These are phyloP conservation scores for Plutella xylostella DNA, from an alignment of 2,888 invertebrate genomes.

Conservation along the genomic window DNA sequence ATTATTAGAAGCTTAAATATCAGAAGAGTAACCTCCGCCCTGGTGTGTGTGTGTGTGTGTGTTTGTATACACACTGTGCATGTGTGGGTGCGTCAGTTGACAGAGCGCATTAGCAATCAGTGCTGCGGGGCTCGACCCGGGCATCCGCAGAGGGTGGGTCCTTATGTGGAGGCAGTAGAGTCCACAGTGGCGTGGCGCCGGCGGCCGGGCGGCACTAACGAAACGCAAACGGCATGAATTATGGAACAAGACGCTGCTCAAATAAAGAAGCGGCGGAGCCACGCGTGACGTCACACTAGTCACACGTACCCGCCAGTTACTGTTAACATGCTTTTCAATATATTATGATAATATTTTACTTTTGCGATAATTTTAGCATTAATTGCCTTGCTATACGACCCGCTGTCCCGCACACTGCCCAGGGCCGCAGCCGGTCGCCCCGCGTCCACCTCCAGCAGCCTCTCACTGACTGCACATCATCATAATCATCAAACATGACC, in stretches of 20 bases:
- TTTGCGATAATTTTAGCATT: too few species aligned
- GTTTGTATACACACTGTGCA: not conserved
- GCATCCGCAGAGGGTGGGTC: not conserved
- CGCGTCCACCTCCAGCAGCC: too few species aligned
- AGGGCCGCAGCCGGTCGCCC: too few species aligned
- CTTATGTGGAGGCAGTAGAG: not conserved
- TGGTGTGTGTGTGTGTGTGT: not conserved
- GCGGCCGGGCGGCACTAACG: not conserved
- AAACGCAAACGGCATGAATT: conserved; percentile 3
- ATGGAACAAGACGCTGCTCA: not conserved
- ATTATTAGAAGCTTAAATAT: too few species aligned
- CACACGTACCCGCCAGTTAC: too few species aligned
- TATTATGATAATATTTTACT: too few species aligned
- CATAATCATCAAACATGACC: too few species aligned
- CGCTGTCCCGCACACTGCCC: too few species aligned
- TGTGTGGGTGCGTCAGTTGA: conserved; percentile 15
- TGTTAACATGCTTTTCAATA: too few species aligned
- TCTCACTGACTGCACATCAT: too few species aligned
- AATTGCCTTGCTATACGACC: too few species aligned
- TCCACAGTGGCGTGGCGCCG: not conserved
- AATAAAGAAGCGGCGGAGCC: not conserved
- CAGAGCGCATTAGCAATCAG: conserved; percentile 25
- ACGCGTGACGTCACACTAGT: not conserved
- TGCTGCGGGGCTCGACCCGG: conserved; percentile 3
- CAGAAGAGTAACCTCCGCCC: too few species aligned